phyloP scores from a whole-genome alignment of 2,888 invertebrate species.

The Drosophila colorata region DNA sequence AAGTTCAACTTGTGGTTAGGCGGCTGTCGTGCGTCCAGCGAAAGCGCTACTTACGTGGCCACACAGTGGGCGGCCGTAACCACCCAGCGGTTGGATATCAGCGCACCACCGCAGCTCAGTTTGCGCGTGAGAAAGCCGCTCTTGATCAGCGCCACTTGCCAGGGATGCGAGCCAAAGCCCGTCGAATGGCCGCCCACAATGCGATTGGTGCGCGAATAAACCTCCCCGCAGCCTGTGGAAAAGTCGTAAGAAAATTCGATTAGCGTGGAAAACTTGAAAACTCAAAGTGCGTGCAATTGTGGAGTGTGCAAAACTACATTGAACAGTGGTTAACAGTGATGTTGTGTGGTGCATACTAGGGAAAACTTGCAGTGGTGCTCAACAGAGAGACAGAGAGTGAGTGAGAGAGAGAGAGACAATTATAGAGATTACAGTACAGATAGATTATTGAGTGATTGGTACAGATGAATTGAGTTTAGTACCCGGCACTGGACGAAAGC shows the following conservation, averaged over 20 bases:
- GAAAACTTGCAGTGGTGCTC: slow-evolving; percentile 55
- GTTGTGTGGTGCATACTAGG: slow-evolving; percentile 45
- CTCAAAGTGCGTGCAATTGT: slow-evolving; percentile 23
- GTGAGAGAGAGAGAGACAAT: slow-evolving; percentile 16
- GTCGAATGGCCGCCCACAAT: slow-evolving; percentile 97
- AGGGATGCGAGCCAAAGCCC: slow-evolving; percentile 96
- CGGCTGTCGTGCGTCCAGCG: not conserved
- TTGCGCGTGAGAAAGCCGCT: slow-evolving; percentile 95
- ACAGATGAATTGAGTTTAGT: slow-evolving; percentile 58
- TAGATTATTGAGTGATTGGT: slow-evolving; percentile 8
- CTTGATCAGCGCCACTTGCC: slow-evolving; percentile 97
- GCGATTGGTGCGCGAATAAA: slow-evolving; percentile 93
- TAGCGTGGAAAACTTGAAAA: not conserved
- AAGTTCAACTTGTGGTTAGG: not conserved
- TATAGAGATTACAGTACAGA: slow-evolving; percentile 7
- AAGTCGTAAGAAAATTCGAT: not conserved
- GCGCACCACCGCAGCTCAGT: slow-evolving; percentile 95
- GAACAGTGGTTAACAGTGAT: slow-evolving; percentile 21
- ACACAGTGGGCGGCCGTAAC: slow-evolving; percentile 97
- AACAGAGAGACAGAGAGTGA: slow-evolving; percentile 16
- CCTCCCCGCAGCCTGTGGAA: slow-evolving; percentile 94
- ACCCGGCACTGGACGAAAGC: slow-evolving; percentile 85
- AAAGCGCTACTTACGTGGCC: slow-evolving; percentile 90
- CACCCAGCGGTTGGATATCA: slow-evolving; percentile 95
- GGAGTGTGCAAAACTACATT: slow-evolving; percentile 7